Percentiles rank a stretch among this genome's conserved stretches.
phyloP scores from a whole-genome alignment of 2,888 invertebrate species.

The Leptogaster cylindrica region DNA sequence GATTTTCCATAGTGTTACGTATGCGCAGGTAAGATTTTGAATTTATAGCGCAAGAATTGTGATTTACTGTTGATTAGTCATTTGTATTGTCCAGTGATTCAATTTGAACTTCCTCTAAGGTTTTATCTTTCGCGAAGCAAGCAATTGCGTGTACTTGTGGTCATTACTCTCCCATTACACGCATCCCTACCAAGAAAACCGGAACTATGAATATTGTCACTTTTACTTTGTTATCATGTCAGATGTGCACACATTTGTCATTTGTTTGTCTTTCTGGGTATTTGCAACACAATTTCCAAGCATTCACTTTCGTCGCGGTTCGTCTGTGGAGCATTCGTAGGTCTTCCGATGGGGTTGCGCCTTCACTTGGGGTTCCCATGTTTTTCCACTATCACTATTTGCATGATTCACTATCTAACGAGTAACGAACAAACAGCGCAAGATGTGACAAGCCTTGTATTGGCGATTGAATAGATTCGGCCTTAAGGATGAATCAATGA shows the following conservation, averaged over 20 bases:
- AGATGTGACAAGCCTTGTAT: too few species aligned
- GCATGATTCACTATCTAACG: too few species aligned
- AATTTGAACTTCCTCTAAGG: conserved; percentile 2
- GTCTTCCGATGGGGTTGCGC: too few species aligned
- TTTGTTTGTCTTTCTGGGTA: background rate
- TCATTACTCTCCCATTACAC: background rate
- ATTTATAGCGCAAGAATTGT: background rate
- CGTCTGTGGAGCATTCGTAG: too few species aligned
- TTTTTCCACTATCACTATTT: too few species aligned
- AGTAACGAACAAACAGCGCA: too few species aligned
- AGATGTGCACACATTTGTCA: background rate
- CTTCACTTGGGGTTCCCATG: too few species aligned
- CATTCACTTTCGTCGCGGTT: too few species aligned
- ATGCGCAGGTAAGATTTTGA: conserved; percentile 54
- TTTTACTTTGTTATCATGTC: background rate
- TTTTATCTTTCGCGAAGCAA: background rate
- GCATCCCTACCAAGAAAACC: background rate
- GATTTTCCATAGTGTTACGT: conserved; percentile 56
- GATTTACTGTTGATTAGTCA: background rate
- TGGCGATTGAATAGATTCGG: too few species aligned
- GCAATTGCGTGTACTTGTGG: background rate
- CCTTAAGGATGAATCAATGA: too few species aligned
- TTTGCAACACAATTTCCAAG: too few species aligned
- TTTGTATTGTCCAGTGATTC: background rate
- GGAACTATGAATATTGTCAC: background rate